phyloP scores from a whole-genome alignment of 2,888 invertebrate species.

The Ophion costatus region DNA sequence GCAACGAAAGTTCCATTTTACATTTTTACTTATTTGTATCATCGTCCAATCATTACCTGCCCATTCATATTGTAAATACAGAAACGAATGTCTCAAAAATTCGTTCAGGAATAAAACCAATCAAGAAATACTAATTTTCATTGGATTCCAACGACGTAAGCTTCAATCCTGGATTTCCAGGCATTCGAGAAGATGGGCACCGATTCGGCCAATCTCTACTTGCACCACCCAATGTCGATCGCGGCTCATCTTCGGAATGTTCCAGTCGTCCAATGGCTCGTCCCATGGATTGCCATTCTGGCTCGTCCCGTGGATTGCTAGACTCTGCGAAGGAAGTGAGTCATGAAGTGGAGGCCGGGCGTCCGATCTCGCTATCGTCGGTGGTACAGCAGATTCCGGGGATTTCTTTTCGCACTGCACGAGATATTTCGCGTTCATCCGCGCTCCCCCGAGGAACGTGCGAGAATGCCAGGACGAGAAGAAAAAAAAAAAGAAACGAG shows the following conservation, averaged over 20 bases:
- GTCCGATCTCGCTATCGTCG: slow-evolving; percentile 44
- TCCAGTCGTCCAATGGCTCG: slow-evolving; percentile 21
- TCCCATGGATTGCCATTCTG: background rate
- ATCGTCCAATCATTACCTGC: too few species aligned
- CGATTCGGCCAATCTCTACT: slow-evolving; percentile 41
- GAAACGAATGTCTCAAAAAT: too few species aligned
- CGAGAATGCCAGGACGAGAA: slow-evolving; percentile 52
- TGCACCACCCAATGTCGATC: background rate
- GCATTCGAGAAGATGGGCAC: slow-evolving; percentile 12
- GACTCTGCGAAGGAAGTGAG: background rate
- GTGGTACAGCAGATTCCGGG: slow-evolving; percentile 67
- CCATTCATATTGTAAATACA: too few species aligned
- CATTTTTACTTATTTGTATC: too few species aligned
- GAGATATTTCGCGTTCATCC: slow-evolving; percentile 25
- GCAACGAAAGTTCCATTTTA: too few species aligned
- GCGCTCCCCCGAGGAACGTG: slow-evolving; percentile 15
- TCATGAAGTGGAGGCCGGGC: too few species aligned
- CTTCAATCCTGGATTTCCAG: background rate
- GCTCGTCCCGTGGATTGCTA: background rate
- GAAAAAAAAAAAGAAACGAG: slow-evolving; percentile 42
- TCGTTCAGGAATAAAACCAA: too few species aligned
- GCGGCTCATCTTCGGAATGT: slow-evolving; percentile 42
- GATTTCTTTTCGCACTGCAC: slow-evolving; percentile 46
- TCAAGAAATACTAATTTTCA: too few species aligned
- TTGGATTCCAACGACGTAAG: too few species aligned